Evolutionary conservation across 1,140 invertebrate genomes (phyloP), one percentile per base, ranked within the genome.

Genomic region (Hetaerina americana): DNA sequence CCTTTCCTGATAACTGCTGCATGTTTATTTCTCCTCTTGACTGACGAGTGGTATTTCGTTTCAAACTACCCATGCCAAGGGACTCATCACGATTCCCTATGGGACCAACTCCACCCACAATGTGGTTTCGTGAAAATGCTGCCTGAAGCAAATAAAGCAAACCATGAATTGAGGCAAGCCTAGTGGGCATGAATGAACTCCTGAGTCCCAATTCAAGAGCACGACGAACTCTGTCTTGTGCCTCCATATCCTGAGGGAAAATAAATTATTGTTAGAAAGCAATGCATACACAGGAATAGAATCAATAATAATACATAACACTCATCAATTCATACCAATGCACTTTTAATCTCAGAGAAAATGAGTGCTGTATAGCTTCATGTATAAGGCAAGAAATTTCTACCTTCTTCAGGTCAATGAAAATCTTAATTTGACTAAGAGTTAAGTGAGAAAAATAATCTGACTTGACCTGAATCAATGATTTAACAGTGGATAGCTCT

Each of bases 101-200:
- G 15, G 40, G 40, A 57, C 40, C 40, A 57, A 57, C 40, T 3
- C 40, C 40, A 57, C 40, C 22, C 2, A n/a, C 22, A 57, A 57
- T n/a, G 15, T 57, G 40, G 40, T n/a, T 12, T 3, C 66, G n/a
- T 15, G 27, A 10, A 27, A 28, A 25, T 22, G 40, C 66, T 15
- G 57, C 89, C 85, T 88, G 88, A 49, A 94, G 81, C 66, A 95
- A 78, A 79, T 92, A 93, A 5, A 93, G 80, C n/a, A 90, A 79
- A 0, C 92, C 92, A 78, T 91, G 86, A 24, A 94, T 79, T 27
- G 88, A 85, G 12, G 88, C 84, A 49, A 90, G 86, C 77, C 87
- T 85, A 18, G 88, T 86, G 0, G 89, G 83, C 12, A 91, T 76
- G 77, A 89, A 88, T 15, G 82, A 84, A 76, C 85, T 88, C 77